phyloP scores from a whole-genome alignment of 1,140 invertebrate species.

The Lasaia peninsularis region DNA sequence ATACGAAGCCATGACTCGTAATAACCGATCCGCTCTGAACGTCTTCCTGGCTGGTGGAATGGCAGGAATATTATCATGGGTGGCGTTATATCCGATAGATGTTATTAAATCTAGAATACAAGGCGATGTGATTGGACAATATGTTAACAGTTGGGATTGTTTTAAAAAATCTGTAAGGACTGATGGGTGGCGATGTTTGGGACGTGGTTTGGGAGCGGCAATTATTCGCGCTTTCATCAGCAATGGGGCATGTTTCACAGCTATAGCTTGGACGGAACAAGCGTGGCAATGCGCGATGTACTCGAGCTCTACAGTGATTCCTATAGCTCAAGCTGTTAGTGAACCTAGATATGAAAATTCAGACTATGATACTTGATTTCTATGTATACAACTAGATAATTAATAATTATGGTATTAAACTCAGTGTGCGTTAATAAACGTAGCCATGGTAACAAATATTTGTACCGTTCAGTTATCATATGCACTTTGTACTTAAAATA shows the following conservation, averaged over 20 bases:
- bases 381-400: no score
- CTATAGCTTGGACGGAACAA: conserved; percentile 84
- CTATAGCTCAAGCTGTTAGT: conserved; percentile 56
- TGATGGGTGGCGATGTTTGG: conserved; percentile 84
- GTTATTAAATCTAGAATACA: conserved; percentile 94
- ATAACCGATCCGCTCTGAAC: conserved; percentile 65
- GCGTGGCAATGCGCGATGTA: conserved; percentile 47
- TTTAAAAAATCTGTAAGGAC: conserved; percentile 80
- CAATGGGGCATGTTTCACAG: conserved; percentile 94
- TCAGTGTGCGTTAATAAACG: not conserved
- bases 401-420: conserved; percentile 7
- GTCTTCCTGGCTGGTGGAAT: conserved; percentile 88
- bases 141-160: conserved; percentile 85
- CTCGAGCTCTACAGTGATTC: conserved; percentile 34
- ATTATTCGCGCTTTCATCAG: conserved; percentile 92
- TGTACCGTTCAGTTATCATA: no score
- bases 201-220: conserved; percentile 86
- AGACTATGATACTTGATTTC: conserved; percentile 21
- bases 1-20: conserved; percentile 84
- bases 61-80: conserved; percentile 91
- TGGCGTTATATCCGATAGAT: conserved; percentile 91
- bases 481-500: conserved; percentile 3
- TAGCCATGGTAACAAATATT: no score
- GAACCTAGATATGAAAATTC: conserved; percentile 59
- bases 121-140: conserved; percentile 82